Conservation (phyloP, 2,888 invertebrate species). For the Thera britannica region DNA sequence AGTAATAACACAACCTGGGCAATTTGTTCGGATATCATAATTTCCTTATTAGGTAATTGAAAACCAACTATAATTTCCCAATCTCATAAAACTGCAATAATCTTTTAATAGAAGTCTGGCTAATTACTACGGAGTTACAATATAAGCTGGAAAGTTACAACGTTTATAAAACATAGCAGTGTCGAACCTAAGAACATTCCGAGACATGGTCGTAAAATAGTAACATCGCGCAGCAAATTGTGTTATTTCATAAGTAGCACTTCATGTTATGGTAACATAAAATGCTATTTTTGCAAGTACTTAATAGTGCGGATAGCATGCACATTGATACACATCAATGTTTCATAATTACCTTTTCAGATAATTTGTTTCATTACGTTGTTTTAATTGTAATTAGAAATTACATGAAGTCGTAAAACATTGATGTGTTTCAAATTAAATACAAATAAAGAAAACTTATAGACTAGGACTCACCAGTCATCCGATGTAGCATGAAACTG, state of each 20-base stretch:
- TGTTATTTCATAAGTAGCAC: slow-evolving; percentile 54
- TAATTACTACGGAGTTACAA: slow-evolving; percentile 50
- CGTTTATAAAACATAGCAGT: slow-evolving; percentile 45
- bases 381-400: not conserved
- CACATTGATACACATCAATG: slow-evolving; percentile 31
- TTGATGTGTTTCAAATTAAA: slow-evolving; percentile 27
- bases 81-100: slow-evolving; percentile 36
- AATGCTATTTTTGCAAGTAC: slow-evolving; percentile 45
- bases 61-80: slow-evolving; percentile 24
- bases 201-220: slow-evolving; percentile 47
- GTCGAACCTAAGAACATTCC: slow-evolving; percentile 35
- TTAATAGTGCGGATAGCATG: slow-evolving; percentile 40
- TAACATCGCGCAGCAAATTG: slow-evolving; percentile 55
- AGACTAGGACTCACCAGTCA: slow-evolving; percentile 55
- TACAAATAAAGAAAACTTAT: slow-evolving; percentile 23
- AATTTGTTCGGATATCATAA: slow-evolving; percentile 1
- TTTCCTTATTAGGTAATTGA: slow-evolving; percentile 21
- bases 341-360: slow-evolving; percentile 13
- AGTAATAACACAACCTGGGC: not conserved
- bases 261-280: slow-evolving; percentile 56
- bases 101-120: slow-evolving; percentile 30
- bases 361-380: not conserved
- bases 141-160: slow-evolving; percentile 49
- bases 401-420: slow-evolving; percentile 13
- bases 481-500: slow-evolving; percentile 51